Base-by-base conservation (phyloP, 2,888 invertebrate species). In the Diadegma fenestrale region DNA sequence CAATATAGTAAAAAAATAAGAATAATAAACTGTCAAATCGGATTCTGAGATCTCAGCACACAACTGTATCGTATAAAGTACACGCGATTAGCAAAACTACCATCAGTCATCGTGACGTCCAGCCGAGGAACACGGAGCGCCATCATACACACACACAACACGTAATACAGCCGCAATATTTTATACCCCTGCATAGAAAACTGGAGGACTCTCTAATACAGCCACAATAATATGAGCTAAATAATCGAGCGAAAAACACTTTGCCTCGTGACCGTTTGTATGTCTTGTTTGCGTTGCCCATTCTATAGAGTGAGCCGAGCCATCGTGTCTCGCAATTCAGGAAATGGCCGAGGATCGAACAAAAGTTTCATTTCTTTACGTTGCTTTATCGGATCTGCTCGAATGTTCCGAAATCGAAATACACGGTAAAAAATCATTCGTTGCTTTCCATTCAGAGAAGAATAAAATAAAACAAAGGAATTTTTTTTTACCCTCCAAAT, bases 311-410 rank as follows among this genome's bases (percentile, higher is more conserved):
- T 26, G 68, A 43, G 41, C 68, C 17, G 8, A 51, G n/a, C 48
- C 4, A 66, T 66, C 19, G 10, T 26, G n/a, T 64, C 33, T 90
- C 88, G 88, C 88, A 89, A 89, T 90, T 89, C 89, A 89, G 89
- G 87, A 88, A 88, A 83, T 86, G 79, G 83, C 77, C 26, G 5
- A 58, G 6, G 58, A 26, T 58, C 26, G 10, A 26, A 58, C 12
- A 5, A 26, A 26, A 58, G 26, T 58, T 58, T 14, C 14, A 58
- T 58, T 58, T 26, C 26, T 7, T 58, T 22, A 22, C 22, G 26
- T 22, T 14, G 37, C 26, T 58, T 58, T 26, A 58, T 58, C 26
- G 14, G 26, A 58, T 58, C 54, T 12, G 22, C 1, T 14, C 12
- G 12, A 58, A 12, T 26, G 10, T 12, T 6, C 26, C 6, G 19